Evolutionary conservation across 2,113 vertebrate species (phyloP), one percentile per base, ranked within the genome.

Genomic region (Scomber japonicus): DNA sequence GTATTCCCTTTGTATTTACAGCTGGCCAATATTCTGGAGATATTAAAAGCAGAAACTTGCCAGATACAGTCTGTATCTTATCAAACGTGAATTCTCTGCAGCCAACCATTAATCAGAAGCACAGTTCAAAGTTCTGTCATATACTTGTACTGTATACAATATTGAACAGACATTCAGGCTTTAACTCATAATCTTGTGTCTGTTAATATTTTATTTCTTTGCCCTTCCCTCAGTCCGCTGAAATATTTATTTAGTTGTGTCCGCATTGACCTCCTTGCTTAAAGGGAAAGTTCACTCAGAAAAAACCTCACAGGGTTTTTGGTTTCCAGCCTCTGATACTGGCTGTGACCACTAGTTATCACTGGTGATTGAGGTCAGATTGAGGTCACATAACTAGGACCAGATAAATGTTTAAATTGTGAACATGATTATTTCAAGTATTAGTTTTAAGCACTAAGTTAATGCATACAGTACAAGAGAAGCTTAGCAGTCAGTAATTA

Each of bases 171-270:
- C 30, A 73, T 87, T 89, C 19, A 46, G n/a, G 12, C 81, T 88
- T 72, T 80, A 82, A 69, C 50, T 74, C 73, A 68, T 83, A 76
- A 73, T 91, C 87, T 62, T 72, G 66, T 53, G 4, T 65, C 75
- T 81, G 92, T 94, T 89, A 93, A 91, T 91, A 49, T 93, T 93
- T 93, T 79, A 92, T 94, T 84, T 80, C 16, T 4, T 48, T 70
- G 81, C 57, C 88, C 84, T 86, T 86, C 50, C 71, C 51, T 70
- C 74, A 31, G 40, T 78, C 68, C 74, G 11, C 30, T 73, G 55
- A 71, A 49, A 66, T 80, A 81, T 84, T 83, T 83, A 78, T 89
- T 76, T 8, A 14, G 51, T 48, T 56, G 35, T 90, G 89, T 83
- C 76, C 80, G 21, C 72, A 17, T 17, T 92, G 83, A 93, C 87